Conservation (phyloP, 2,888 invertebrate species). For the Caenorhabditis sulstoni region DNA sequence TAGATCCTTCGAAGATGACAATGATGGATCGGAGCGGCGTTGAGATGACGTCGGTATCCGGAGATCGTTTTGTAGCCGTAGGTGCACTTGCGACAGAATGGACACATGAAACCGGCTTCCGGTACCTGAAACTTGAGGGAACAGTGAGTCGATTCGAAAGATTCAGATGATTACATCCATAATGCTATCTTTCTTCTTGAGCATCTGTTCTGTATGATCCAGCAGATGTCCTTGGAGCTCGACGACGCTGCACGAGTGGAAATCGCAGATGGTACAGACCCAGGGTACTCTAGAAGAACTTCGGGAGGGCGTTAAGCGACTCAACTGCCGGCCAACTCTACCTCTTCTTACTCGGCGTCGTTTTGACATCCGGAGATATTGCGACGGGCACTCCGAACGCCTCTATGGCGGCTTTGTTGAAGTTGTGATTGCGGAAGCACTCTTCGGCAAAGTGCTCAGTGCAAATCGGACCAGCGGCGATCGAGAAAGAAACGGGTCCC, state of each 20-base stretch:
- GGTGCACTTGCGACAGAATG: conserved; percentile 72
- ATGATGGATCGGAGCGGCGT: conserved; percentile 62
- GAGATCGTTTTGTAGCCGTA: conserved; percentile 71
- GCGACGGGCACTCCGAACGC: conserved; percentile 69
- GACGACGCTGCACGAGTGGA: conserved; percentile 62
- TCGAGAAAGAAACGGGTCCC: conserved; percentile 33
- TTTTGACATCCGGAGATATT: conserved; percentile 61
- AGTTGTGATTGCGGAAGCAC: conserved; percentile 68
- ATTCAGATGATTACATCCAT: conserved; percentile 11
- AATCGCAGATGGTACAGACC: conserved; percentile 70
- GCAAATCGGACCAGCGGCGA: conserved; percentile 64
- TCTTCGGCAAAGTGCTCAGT: conserved; percentile 72
- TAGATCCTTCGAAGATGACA: conserved; percentile 66
- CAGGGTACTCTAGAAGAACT: conserved; percentile 65
- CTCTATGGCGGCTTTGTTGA: conserved; percentile 70
- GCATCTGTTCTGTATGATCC: conserved; percentile 55
- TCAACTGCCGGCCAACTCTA: conserved; percentile 2
- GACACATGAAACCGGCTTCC: conserved; percentile 66
- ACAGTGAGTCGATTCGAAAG: neutral
- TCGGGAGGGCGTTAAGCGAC: too few species aligned
- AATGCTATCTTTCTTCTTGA: conserved; percentile 40
- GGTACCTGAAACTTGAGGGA: conserved; percentile 36
- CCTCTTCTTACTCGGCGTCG: conserved; percentile 66
- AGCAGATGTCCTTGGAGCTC: conserved; percentile 59
- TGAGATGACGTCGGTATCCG: conserved; percentile 69